Base-by-base conservation (phyloP, 2,888 invertebrate genomes). In the Drosophila kanekoi region DNA sequence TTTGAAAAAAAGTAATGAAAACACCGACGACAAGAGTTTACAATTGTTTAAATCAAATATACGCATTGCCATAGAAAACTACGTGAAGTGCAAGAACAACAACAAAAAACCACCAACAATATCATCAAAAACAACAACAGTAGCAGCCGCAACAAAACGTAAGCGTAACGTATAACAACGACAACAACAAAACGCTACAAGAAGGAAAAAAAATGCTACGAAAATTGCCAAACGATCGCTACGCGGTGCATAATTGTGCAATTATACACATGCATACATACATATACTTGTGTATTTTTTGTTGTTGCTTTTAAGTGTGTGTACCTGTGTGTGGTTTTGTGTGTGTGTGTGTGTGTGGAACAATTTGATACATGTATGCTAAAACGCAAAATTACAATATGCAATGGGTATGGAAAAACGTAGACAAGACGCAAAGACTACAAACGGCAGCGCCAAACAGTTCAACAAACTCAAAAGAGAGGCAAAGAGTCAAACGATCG, bases 221-320 rank as follows among this genome's bases (percentile, higher is more conserved):
- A 71, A 68, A 74, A 68, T 65, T 87, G 70, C 80, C 54, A 86
- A 86, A 82, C 49, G 63, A 64, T 66, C 58, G 61, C 72, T 53
- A 68, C 71, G 70, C 79, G 89, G 86, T 89, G 89, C 86, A 87
- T 73, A 81, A 85, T 82, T 87, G 88, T 84, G 83, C 88, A 87
- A 87, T 85, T 87, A 81, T 35, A 71, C 54, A 61, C 61, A 47
- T 38, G 28, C 10, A 63, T 41, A 43, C 11, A 53, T 48, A 52
- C 35, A 48, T 40, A 35, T 33, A 62, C 28, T 28, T n/a, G 44
- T 53, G 20, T 63, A 47, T 59, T 66, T 84, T 66, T 84, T 82
- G 52, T 68, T 77, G 47, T 64, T 69, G 81, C 28, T 68, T 63
- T 59, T 48, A 47, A 65, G 53, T 79, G 61, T 56, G 54, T 38